Conservation (phyloP, 1,140 invertebrate species). For the Holotrichia oblita region DNA sequence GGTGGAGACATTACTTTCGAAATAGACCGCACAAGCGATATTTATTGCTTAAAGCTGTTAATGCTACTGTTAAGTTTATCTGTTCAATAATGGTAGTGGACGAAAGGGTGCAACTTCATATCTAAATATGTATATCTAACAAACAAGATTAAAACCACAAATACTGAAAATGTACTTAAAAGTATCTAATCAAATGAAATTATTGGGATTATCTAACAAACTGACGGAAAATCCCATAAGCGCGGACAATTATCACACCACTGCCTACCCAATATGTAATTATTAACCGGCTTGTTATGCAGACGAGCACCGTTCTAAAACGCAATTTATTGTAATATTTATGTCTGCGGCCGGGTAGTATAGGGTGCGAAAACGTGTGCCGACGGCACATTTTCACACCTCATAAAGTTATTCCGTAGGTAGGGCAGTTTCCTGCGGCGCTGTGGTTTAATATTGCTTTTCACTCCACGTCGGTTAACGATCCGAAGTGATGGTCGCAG, state of each 20-base stretch:
- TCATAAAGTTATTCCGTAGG: slow-evolving; percentile 1
- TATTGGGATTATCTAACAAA: neutral
- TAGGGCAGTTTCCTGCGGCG: neutral
- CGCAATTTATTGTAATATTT: slow-evolving; percentile 5
- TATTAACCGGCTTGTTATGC: neutral
- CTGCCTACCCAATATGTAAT: neutral
- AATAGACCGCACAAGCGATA: no score
- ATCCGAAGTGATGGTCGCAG: neutral
- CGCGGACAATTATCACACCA: neutral
- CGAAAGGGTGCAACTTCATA: no score
- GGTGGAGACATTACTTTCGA: no score
- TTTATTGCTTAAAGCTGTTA: no score
- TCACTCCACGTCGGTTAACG: slow-evolving; percentile 11
- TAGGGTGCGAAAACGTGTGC: neutral
- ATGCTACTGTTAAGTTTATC: no score
- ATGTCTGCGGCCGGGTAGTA: neutral
- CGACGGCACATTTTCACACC: neutral
- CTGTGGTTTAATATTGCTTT: neutral
- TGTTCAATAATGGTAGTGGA: no score
- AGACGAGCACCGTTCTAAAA: neutral
- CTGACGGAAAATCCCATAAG: neutral
- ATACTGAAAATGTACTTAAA: no score
- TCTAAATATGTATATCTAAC: no score
- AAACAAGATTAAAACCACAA: no score
- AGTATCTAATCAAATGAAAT: neutral